Conservation (phyloP, 2,797 vertebrate species). For the Phylloscopus collybita region DNA sequence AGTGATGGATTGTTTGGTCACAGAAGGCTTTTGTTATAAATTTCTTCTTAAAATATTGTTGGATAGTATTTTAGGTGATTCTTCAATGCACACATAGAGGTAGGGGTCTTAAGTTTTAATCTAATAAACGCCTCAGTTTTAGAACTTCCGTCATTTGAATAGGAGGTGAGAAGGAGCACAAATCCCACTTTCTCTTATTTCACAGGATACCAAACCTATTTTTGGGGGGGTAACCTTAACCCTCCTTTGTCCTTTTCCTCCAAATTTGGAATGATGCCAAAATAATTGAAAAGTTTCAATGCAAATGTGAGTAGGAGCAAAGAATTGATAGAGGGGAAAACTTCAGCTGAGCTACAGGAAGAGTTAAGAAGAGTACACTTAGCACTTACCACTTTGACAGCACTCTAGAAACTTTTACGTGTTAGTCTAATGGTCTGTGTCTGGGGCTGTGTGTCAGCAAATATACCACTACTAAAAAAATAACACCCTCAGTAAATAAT, state of each 20-base stretch:
- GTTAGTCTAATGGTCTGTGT: neutral
- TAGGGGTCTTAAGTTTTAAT: neutral
- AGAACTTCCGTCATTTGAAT: neutral
- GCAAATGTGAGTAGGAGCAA: neutral
- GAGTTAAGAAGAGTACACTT: neutral
- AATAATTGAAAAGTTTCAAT: neutral
- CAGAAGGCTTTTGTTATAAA: neutral
- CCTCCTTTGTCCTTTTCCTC: neutral
- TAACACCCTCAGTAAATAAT: neutral
- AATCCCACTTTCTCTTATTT: neutral
- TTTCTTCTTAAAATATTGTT: neutral
- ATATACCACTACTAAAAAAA: neutral
- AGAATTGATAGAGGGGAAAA: neutral
- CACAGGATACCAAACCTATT: neutral
- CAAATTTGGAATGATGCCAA: neutral
- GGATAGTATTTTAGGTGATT: neutral
- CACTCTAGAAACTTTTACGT: neutral
- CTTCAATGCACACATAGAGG: neutral
- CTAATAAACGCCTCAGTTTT: neutral
- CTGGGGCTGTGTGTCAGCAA: neutral
- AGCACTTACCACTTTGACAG: neutral
- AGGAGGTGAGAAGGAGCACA: neutral
- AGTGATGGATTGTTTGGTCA: neutral
- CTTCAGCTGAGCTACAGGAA: neutral
- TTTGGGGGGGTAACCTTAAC: neutral